A percentile compares a stretch with the other conserved stretches of the same genome.
Evolutionary conservation across 2,888 invertebrate species (phyloP).

Genomic region (Molorchus minor): DNA sequence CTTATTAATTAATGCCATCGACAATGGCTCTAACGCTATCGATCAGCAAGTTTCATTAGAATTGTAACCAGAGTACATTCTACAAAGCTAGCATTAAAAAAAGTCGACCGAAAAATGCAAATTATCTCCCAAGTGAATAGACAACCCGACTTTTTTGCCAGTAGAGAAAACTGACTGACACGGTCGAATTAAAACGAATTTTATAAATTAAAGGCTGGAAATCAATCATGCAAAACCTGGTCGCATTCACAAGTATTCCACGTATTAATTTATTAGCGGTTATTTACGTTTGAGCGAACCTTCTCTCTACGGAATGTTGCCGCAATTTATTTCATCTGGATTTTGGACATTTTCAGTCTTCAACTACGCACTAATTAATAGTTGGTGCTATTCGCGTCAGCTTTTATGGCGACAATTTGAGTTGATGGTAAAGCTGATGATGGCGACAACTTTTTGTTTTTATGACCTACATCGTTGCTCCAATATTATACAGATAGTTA

Average conservation of each 20-base stretch:
- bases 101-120: not conserved
- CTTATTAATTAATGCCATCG: no score
- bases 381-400: no score
- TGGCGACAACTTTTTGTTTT: no score
- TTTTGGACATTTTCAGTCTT: not conserved
- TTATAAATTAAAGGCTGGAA: conserved; percentile 15
- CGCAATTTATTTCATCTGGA: conserved; percentile 11
- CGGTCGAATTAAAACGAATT: conserved; percentile 25
- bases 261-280: conserved; percentile 14
- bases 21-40: no score
- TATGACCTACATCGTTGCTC: no score
- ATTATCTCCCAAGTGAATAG: not conserved
- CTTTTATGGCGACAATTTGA: no score
- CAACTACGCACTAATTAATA: conserved; percentile 1
- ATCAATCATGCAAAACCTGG: conserved; percentile 16
- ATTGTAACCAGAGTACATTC: no score
- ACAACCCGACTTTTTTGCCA: not conserved
- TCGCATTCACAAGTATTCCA: conserved; percentile 5
- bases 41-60: no score
- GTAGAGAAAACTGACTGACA: conserved; percentile 3
- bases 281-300: conserved; percentile 14
- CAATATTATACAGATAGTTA: no score
- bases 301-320: not conserved
- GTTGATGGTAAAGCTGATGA: no score
- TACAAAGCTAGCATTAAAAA: no score